A percentile compares a stretch with the other conserved stretches of the same genome.
phyloP scores from a whole-genome alignment of 2,113 vertebrate genomes.

The Nerophis lumbriciformis region DNA sequence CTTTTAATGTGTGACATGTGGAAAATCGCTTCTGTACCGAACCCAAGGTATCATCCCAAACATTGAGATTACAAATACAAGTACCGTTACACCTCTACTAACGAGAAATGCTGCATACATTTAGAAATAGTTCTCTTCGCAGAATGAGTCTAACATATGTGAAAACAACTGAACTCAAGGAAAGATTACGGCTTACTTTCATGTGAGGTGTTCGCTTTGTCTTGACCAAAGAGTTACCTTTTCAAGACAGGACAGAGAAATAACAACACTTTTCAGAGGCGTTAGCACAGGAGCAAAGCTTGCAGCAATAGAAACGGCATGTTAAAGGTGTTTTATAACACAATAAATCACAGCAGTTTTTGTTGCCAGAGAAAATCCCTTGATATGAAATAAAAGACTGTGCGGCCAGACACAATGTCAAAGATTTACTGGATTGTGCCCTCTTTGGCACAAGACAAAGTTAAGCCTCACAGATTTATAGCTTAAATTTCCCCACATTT shows the following conservation, averaged over 20 bases:
- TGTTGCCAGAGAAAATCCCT: slow-evolving; percentile 58
- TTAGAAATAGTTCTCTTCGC: slow-evolving; percentile 36
- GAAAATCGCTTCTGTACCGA: no score
- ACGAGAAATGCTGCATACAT: slow-evolving; percentile 55
- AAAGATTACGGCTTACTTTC: slow-evolving; percentile 22
- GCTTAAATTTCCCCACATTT: slow-evolving; percentile 43
- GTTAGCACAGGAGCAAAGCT: slow-evolving; percentile 48
- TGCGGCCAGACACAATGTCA: slow-evolving; percentile 43
- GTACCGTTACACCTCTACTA: no score
- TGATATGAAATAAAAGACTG: slow-evolving; percentile 53
- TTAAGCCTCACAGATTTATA: slow-evolving; percentile 58
- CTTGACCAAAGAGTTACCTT: slow-evolving; percentile 28
- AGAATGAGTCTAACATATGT: slow-evolving; percentile 27
- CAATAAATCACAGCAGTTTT: slow-evolving; percentile 63
- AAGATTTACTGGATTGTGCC: slow-evolving; percentile 54
- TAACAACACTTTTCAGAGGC: slow-evolving; percentile 24
- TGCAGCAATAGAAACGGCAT: slow-evolving; percentile 41
- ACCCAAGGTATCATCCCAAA: no score
- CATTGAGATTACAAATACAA: no score
- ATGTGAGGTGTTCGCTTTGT: slow-evolving; percentile 33
- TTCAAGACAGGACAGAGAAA: slow-evolving; percentile 21
- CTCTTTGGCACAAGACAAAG: slow-evolving; percentile 49
- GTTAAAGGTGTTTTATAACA: slow-evolving; percentile 59
- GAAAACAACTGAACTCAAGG: slow-evolving; percentile 39
- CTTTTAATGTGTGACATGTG: no score